Base-by-base conservation (phyloP, 2,113 vertebrate species). In the Etheostoma cragini region DNA sequence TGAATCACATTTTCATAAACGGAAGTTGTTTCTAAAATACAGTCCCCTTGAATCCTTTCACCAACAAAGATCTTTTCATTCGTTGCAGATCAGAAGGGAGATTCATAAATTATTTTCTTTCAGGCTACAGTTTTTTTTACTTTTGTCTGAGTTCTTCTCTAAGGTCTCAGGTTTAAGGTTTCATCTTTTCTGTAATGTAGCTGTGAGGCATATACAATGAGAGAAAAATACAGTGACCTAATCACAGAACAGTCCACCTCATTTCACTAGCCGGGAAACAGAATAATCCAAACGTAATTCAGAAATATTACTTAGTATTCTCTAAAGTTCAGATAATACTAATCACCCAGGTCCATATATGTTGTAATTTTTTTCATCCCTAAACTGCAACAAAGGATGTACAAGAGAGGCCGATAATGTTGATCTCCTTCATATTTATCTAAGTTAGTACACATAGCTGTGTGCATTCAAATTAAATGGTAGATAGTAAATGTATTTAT, bases 51-150 rank as follows among this genome's bases (percentile, higher is more conserved):
- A 84, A 4, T 47, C 63, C n/a, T 72, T 78, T 53, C 10, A 58
- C 11, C 22, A 46, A 61, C 61, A 54, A 62, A 46, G 49, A 21
- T 11, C n/a, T 63, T 82, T 77, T 73, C 45, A 78, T 78, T n/a
- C 1, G 8, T 35, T 76, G 26, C 49, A 56, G 47, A 80, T 67
- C 64, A 33, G 56, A 76, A 56, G 4, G 4, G 3, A 61, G 53
- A 81, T 70, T 84, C 53, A 52, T 21, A 3, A 26, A 62, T 61
- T 38, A 33, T 64, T 69, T 76, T 42, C 53, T 72, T 76, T 63
- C 63, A 74, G 50, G 24, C 54, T 42, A 17, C 65, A 45, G 22
- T 65, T 71, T 69, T 71, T 69, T 30, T 24, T 38, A 10, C 38
- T 42, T 35, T 35, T 35, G 6, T 35, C 46, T 50, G 45, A 74